Conservation (phyloP, 1,140 invertebrate genomes). For the Hyposmocoma kahamanoa region DNA sequence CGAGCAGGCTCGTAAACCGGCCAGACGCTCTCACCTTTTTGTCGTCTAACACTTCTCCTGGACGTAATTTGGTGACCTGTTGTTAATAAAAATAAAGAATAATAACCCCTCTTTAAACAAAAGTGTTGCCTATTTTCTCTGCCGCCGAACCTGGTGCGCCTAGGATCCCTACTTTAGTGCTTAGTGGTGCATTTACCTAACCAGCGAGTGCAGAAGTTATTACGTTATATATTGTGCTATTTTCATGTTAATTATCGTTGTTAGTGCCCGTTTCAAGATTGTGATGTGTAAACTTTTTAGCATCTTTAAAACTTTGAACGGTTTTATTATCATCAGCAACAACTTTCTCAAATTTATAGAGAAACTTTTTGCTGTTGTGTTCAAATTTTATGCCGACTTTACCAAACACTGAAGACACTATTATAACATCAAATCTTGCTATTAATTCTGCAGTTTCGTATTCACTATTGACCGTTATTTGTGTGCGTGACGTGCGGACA, state of each 20-base stretch:
- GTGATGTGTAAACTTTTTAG: slow-evolving; percentile 33
- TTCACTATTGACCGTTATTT: slow-evolving; percentile 42
- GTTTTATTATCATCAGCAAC: too few relatives aligned
- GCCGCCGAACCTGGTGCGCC: slow-evolving; percentile 56
- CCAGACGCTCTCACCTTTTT: slow-evolving; percentile 88
- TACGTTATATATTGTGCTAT: slow-evolving; percentile 49
- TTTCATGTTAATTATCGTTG: slow-evolving; percentile 47
- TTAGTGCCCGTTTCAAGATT: slow-evolving; percentile 44
- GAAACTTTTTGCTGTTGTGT: too few relatives aligned
- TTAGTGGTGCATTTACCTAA: slow-evolving; percentile 37
- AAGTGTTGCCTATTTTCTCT: slow-evolving; percentile 51
- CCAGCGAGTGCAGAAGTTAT: slow-evolving; percentile 61
- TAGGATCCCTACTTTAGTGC: slow-evolving; percentile 28
- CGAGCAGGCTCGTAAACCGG: slow-evolving; percentile 67
- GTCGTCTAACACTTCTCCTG: slow-evolving; percentile 93
- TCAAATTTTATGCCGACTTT: too few relatives aligned
- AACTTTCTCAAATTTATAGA: too few relatives aligned
- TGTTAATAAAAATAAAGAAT: slow-evolving; percentile 69
- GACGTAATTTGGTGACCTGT: slow-evolving; percentile 85
- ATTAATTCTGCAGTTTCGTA: slow-evolving; percentile 37
- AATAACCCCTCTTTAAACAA: slow-evolving; percentile 49
- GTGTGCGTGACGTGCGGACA: slow-evolving; percentile 61
- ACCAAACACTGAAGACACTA: too few relatives aligned
- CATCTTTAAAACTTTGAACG: too few relatives aligned
- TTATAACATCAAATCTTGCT: too few relatives aligned